Conservation (phyloP, 2,113 vertebrate genomes). For the Salvelinus sp. region DNA sequence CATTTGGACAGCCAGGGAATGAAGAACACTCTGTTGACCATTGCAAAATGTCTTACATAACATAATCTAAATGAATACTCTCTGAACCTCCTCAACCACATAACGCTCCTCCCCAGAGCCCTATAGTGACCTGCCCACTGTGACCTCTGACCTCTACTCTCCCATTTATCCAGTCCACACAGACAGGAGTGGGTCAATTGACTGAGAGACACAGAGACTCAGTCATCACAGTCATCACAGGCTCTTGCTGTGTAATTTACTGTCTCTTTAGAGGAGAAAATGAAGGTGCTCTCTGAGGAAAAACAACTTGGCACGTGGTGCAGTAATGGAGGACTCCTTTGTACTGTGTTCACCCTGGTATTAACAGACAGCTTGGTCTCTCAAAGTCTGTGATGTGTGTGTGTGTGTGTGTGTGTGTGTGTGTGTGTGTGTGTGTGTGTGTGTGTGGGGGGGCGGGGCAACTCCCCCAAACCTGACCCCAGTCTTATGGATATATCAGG, state of each 20-base stretch:
- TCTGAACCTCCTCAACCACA: constrained; percentile 7
- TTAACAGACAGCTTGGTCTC: constrained; percentile 24
- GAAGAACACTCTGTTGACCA: neutral
- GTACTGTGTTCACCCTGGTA: constrained; percentile 40
- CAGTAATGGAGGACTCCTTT: constrained; percentile 52
- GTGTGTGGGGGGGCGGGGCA: neutral
- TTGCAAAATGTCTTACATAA: neutral
- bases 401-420: no score
- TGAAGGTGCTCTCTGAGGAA: constrained; percentile 35
- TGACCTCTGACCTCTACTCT: constrained; percentile 22
- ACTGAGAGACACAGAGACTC: constrained; percentile 20
- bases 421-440: no score
- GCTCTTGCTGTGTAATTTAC: constrained; percentile 42
- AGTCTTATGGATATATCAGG: constrained; percentile 43
- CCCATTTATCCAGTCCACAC: constrained; percentile 3
- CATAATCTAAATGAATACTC: neutral
- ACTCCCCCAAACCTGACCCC: neutral
- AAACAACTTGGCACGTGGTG: constrained; percentile 34
- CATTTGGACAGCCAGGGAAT: constrained; percentile 5
- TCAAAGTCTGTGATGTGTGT: constrained; percentile 9
- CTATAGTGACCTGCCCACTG: neutral
- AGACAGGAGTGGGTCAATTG: neutral
- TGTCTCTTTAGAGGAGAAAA: constrained; percentile 33
- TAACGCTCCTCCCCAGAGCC: constrained; percentile 1
- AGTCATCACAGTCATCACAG: constrained; percentile 20